Percentiles rank a stretch among this genome's conserved stretches.
phyloP scores from a whole-genome alignment of 2,888 invertebrate genomes.

The Nemurella pictetii region DNA sequence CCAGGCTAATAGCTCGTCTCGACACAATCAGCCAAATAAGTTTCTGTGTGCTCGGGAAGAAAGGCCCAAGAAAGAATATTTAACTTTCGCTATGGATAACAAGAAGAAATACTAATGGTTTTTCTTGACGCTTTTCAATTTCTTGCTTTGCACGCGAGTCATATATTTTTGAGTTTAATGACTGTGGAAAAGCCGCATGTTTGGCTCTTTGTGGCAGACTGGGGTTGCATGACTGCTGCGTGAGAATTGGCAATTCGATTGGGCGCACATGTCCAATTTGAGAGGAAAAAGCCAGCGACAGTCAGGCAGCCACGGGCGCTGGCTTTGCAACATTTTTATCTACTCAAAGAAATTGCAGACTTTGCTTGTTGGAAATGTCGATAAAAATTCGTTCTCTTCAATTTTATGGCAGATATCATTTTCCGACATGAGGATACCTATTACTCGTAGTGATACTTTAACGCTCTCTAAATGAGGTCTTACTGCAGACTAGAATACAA shows the following conservation, averaged over 20 bases:
- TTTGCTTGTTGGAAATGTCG: no score
- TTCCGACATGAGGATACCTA: no score
- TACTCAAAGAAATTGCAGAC: no score
- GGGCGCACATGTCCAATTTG: no score
- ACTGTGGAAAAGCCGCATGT: not conserved
- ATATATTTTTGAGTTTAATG: slow-evolving; percentile 38
- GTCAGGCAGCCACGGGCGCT: no score
- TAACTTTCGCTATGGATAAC: slow-evolving; percentile 17
- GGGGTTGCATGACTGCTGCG: not conserved
- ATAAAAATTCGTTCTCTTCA: no score
- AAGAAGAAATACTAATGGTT: slow-evolving; percentile 11
- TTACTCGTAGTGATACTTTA: no score
- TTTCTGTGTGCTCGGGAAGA: not conserved
- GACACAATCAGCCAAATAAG: not conserved
- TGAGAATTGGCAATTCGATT: not conserved
- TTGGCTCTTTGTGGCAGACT: not conserved
- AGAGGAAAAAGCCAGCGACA: no score
- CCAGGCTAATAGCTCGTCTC: not conserved
- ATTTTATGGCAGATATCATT: no score
- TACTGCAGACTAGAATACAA: no score
- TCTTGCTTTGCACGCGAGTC: slow-evolving; percentile 36
- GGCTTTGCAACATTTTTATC: no score
- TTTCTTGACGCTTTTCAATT: slow-evolving; percentile 37
- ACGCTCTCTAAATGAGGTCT: no score
- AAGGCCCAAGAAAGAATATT: slow-evolving; percentile 8